Evolutionary conservation across 2,113 vertebrate species (phyloP).

Genomic region (Corvus moneduloides): DNA sequence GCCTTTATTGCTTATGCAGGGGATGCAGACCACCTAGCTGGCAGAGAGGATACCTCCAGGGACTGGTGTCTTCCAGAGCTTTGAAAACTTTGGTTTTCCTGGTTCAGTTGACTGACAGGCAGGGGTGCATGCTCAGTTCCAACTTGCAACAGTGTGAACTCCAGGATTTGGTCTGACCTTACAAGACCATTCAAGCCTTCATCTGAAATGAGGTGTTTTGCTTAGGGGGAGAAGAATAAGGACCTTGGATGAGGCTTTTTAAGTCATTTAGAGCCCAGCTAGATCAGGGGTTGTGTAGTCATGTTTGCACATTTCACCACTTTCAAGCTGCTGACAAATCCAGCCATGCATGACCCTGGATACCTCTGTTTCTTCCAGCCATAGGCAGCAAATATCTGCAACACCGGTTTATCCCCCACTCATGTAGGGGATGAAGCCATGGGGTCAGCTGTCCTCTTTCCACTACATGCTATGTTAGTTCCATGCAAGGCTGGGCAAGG

Average conservation of each 20-base stretch:
- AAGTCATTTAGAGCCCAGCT: not conserved
- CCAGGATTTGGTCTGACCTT: not conserved
- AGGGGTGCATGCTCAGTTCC: not conserved
- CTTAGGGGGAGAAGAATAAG: not conserved
- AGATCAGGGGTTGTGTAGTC: not conserved
- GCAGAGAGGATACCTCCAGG: not conserved
- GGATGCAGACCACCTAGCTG: not conserved
- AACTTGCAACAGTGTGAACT: not conserved
- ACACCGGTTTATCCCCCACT: accelerated
- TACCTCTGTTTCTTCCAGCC: not conserved
- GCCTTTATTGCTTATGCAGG: not conserved
- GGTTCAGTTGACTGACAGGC: not conserved
- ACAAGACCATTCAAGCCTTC: not conserved
- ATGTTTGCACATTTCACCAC: not conserved
- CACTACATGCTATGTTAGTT: not conserved
- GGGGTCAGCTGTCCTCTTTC: not conserved
- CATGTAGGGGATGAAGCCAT: not conserved
- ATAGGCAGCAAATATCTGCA: not conserved
- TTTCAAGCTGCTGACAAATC: not conserved
- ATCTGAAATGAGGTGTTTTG: not conserved
- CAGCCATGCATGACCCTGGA: not conserved
- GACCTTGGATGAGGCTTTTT: not conserved
- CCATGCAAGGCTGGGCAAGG: not conserved
- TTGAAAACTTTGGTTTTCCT: not conserved
- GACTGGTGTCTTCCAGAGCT: not conserved